Base-by-base conservation (phyloP, 2,797 vertebrate species). In the Leptodactylus fallax region DNA sequence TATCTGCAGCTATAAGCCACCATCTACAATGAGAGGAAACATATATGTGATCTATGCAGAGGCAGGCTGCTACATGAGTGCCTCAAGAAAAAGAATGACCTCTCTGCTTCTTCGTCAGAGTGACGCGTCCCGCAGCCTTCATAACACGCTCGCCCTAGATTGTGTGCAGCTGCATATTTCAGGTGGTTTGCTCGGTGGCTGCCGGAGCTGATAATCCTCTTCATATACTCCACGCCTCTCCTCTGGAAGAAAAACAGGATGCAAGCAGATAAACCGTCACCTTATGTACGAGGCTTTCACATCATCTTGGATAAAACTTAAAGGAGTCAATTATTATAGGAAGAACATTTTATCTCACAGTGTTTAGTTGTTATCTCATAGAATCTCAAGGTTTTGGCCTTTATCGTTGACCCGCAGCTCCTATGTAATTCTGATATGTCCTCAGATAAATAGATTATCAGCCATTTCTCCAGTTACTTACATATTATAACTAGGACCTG, bases 1-100 rank as follows among this genome's bases (percentile, higher is more conserved):
- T 78, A 49, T 96, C 94, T 63, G 96, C 96, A 82, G 96, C 96
- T 74, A 92, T 89, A 90, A 96, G 92, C 96, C 95, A 96, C 23
- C 95, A 90, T 90, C 96, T 97, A 77, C 63, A 89, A 91, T n/a
- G 17, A 53, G 13, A 72, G 69, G 88, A 92, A 0, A 88, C n/a
- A 55, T 12, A 55, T 21, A 67, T 72, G 23, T 27, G 27, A 72
- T 49, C 19, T 10, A 65, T 0, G 21, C 53, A 87, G 77, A 47
- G 27, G 21, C 13, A 11, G 55, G 7, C 7, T 16, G n/a, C 23
- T 19, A 23, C n/a, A 10, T 0, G 3, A 51, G 13, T 0, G 10
- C 47, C 21, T 61, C n/a, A 17, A 19, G 45, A 63, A 25, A 12
- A 3, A 76, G 0, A 25, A 49, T 91, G 93, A 96, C 96, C 95